Evolutionary conservation across 2,797 vertebrate species (phyloP).

Genomic region (Platalea minor): DNA sequence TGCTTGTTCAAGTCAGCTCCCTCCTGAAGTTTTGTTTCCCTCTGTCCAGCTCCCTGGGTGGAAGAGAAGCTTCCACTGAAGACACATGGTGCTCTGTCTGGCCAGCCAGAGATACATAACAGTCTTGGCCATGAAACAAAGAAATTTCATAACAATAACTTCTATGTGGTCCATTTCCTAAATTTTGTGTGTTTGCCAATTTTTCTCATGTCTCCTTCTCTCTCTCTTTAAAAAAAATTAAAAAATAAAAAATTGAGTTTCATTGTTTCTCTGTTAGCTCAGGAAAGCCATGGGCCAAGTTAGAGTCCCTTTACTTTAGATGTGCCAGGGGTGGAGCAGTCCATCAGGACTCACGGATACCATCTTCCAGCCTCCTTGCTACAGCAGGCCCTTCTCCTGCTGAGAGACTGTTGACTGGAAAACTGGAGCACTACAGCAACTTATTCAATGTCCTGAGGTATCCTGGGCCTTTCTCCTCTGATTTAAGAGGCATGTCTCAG

Average conservation of each 20-base stretch:
- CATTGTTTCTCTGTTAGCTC: constrained; percentile 41
- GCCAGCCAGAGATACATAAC: neutral
- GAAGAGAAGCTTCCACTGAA: constrained; percentile 8
- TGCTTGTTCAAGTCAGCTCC: neutral
- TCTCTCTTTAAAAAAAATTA: neutral
- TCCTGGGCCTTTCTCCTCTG: neutral
- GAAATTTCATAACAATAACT: constrained; percentile 35
- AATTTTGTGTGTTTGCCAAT: neutral
- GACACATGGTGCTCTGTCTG: neutral
- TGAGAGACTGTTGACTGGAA: neutral
- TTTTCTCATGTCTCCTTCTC: neutral
- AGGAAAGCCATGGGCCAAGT: neutral
- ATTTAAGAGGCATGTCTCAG: neutral
- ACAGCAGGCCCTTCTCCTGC: accelerated
- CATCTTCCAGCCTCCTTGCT: neutral
- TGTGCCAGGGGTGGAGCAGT: neutral
- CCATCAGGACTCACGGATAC: accelerated
- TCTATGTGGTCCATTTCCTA: neutral
- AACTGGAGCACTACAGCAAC: neutral
- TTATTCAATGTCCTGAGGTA: neutral
- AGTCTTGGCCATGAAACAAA: constrained; percentile 31
- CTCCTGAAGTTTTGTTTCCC: neutral
- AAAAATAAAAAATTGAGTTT: neutral
- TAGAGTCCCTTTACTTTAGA: neutral
- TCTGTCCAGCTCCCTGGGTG: neutral